Evolutionary conservation across 2,113 vertebrate genomes (phyloP), one percentile per base, ranked within the genome.

Genomic region (Prunella fulvescens): DNA sequence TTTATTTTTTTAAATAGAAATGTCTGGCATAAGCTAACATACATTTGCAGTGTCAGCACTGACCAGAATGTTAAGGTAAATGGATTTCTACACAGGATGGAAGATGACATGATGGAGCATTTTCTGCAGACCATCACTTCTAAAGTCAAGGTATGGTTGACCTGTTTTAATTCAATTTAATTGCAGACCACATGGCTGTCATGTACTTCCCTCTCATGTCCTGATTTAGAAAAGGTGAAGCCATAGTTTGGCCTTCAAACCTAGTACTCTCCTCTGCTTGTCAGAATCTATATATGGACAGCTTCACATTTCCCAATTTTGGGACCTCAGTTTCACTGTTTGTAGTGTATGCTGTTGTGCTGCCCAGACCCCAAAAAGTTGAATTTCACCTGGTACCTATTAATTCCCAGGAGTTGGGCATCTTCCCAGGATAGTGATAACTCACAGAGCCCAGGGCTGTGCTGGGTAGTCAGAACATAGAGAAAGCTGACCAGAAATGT

Each of bases 1-100:
- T 65, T 42, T 61, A 15, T 69, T 56, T 72, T 90, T 66, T 64
- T 92, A 11, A 35, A 83, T 71, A 97, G 96, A 56, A 33, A 65
- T 81, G 65, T 65, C 35, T 97, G 96, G 97, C 37, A 42, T 67
- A 88, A 90, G 25, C 65, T 97, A 39, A 94, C 62, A 10, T 72
- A 95, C 35, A 82, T 88, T 57, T 91, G 20, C 57, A 87, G n/a
- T 42, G 66, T 77, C 45, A 90, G 73, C 64, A 88, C 67, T 39
- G 54, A 25, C 40, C 85, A 93, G 69, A 60, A 90, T 58, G 35
- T n/a, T n/a, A 77, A 72, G 18, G 78, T 90, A 44, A 86, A 88
- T 66, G 54, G 50, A 73, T 71, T 61, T 84, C 70, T 97, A 39
- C 74, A 73, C 26, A 84, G n/a, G 42, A 93, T 84, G 18, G 95